phyloP scores from a whole-genome alignment of 2,888 invertebrate species.

The Drosophila bunnanda region DNA sequence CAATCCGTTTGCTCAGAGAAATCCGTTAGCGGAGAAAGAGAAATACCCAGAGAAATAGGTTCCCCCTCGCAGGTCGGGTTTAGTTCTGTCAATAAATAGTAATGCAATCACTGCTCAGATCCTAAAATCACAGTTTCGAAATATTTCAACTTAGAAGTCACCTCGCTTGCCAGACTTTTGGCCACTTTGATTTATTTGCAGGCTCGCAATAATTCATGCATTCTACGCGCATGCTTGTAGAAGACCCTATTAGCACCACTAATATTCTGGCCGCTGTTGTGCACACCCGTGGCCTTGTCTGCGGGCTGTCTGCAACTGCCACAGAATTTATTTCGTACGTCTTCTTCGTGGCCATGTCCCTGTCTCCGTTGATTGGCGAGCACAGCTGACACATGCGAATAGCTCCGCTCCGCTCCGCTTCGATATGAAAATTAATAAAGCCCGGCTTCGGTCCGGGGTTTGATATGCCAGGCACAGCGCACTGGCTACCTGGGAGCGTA shows the following conservation, averaged over 20 bases:
- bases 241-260: slow-evolving; percentile 9
- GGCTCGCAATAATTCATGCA: not conserved
- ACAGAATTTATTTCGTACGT: slow-evolving; percentile 77
- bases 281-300: slow-evolving; percentile 48
- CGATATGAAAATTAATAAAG: slow-evolving; percentile 78
- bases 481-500: slow-evolving; percentile 30
- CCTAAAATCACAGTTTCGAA: no score
- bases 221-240: not conserved
- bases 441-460: slow-evolving; percentile 30
- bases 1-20: slow-evolving; percentile 27
- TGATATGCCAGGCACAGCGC: slow-evolving; percentile 13
- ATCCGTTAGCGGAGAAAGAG: not conserved
- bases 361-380: slow-evolving; percentile 47
- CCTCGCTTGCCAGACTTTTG: no score
- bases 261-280: slow-evolving; percentile 33
- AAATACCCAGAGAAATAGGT: slow-evolving; percentile 24
- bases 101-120: not conserved
- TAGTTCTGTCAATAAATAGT: not conserved
- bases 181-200: not conserved
- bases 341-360: slow-evolving; percentile 69
- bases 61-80: not conserved
- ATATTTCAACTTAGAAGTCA: not conserved
- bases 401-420: slow-evolving; percentile 19
- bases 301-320: slow-evolving; percentile 72
- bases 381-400: slow-evolving; percentile 51